Evolutionary conservation across 2,797 vertebrate genomes (phyloP).

Genomic region (Onychomys leucogaster): DNA sequence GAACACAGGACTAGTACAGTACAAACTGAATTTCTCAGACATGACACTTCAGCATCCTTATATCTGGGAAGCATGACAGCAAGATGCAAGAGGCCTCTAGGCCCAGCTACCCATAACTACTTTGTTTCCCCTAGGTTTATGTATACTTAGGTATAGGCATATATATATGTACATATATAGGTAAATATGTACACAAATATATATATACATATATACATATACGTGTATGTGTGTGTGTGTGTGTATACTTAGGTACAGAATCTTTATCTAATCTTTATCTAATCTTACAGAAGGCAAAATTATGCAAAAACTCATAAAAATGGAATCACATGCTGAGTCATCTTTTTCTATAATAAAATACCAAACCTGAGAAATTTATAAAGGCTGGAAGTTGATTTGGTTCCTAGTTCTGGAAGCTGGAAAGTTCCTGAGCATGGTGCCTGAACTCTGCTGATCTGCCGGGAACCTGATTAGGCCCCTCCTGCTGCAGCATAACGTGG

Average conservation of each 20-base stretch:
- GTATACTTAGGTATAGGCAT: neutral
- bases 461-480: neutral
- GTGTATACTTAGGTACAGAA: neutral
- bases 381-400: neutral
- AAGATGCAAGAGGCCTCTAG: neutral
- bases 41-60: neutral
- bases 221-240: no score
- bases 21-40: neutral
- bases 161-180: no score
- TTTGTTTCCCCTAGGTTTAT: neutral
- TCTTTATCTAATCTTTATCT: neutral
- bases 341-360: neutral
- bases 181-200: no score
- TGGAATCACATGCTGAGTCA: neutral
- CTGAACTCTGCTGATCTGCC: neutral
- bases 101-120: neutral
- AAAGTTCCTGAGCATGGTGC: neutral
- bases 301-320: conserved; percentile 38
- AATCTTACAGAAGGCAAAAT: neutral
- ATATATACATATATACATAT: no score
- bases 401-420: neutral
- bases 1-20: neutral
- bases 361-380: neutral
- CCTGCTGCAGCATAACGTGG: neutral
- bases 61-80: neutral